Evolutionary conservation across 2,797 vertebrate species (phyloP), one percentile per base, ranked within the genome.

Genomic region (Sebastes jordani): DNA sequence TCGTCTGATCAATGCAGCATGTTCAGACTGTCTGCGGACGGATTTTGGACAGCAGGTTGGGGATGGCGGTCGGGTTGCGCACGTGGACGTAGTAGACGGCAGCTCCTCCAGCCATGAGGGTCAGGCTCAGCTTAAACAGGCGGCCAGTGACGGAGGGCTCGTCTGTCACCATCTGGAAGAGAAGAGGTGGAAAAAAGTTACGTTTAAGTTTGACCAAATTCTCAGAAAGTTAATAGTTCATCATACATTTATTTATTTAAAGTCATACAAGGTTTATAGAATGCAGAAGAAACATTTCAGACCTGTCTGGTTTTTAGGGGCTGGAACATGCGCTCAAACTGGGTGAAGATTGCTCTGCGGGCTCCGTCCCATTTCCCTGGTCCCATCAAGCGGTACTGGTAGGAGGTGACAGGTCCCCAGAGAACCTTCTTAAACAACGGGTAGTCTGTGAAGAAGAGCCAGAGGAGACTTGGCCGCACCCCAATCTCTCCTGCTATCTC

Each of bases 301-400:
- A 95, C 93, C 91, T 91, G 2, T 91, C 93, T 90, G 0, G 97
- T 97, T 91, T 91, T 94, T 42, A 97, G 68, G 6, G 97, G 93
- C 73, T 94, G 94, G 71, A 80, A 73, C 78, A 97, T 78, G 11
- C 96, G 95, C 2, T 96, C 92, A 0, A 92, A 88, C 85, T 96
- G 96, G 10, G 94, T 95, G 34, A 97, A 86, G 89, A 98, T 96
- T 38, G 96, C 93, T 16, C 58, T 77, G 59, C 95, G 92, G 77
- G 97, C 97, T 0, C 95, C 94, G 0, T 49, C 73, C 97, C 97
- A 98, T 11, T 90, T 91, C 0, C 96, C 95, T 0, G 95, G 96
- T 46, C 97, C 97, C 68, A 29, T 90, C 18, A 98, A 74, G 11
- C 97, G 96, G 82, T 96, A 97, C 76, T 98, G 97, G 87, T 95